Base-by-base conservation (phyloP, 2,797 vertebrate genomes). In the Hozukius guyotensis region DNA sequence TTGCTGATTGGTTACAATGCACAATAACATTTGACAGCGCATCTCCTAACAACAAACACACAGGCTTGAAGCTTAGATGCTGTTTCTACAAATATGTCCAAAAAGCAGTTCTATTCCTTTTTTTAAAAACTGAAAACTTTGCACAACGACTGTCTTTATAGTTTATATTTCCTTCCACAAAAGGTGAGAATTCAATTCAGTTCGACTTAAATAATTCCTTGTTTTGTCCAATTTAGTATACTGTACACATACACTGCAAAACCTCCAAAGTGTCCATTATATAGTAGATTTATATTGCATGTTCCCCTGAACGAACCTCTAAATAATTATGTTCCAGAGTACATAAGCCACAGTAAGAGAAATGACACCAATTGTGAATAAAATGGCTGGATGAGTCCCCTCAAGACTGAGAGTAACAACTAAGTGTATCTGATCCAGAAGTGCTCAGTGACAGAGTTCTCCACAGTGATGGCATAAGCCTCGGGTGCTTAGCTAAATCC, bases 361-460 rank as follows among this genome's bases (percentile, higher is more conserved):
- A 72, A 72, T 34, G 38, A 61, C 22, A 70, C 14, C 24, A 61
- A 63, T 42, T 71, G 59, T 42, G 56, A 66, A 80, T 68, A 61
- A 66, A 90, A 82, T 42, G 32, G 38, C 31, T 78, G 25, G 6
- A 8, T 52, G 18, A 52, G 18, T n/a, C 8, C 2, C 49, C 18
- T 10, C 49, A 52, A n/a, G 49, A 46, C 7, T 46, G 16, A 18
- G 42, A 46, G 42, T 46, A 46, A 46, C 42, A 46, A 46, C 49
- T 53, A 32, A 86, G 81, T 86, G 72, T 74, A 31, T 83, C 69
- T 84, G 84, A 75, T 88, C 60, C 83, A 69, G 25, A 67, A 60
- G 62, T 71, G 78, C 79, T 74, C 76, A 46, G 42, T 79, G 86
- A 80, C 77, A 85, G 71, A 82, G 77, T 49, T 78, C 82, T 75